Evolutionary conservation across 2,113 vertebrate genomes (phyloP).

Genomic region (Nothocercus julius): DNA sequence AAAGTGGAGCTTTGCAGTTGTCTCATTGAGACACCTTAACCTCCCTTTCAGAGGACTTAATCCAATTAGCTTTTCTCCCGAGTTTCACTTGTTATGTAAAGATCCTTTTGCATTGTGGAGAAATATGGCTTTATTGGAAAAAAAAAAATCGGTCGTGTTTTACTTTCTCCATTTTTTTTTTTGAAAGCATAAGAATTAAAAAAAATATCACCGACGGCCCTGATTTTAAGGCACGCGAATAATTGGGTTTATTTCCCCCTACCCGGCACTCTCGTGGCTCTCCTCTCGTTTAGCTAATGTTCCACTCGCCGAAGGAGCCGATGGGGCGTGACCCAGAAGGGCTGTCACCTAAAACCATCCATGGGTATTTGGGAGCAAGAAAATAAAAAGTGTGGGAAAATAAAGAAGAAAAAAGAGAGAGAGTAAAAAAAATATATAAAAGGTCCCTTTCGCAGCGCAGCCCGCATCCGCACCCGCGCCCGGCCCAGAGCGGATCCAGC

Average conservation of each 20-base stretch:
- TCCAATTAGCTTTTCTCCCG: constrained; percentile 82
- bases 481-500: neutral
- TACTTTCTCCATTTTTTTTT: neutral
- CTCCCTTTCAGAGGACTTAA: constrained; percentile 76
- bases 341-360: neutral
- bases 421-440: too few relatives aligned
- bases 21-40: constrained; percentile 67
- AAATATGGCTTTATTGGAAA: constrained; percentile 60
- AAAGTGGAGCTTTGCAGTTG: constrained; percentile 51
- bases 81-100: constrained; percentile 81
- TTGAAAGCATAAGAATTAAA: neutral
- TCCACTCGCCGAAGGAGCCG: neutral
- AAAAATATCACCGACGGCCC: neutral
- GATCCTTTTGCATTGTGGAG: constrained; percentile 40
- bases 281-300: neutral
- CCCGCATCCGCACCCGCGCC: neutral
- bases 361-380: neutral
- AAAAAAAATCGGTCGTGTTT: constrained; percentile 26
- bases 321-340: neutral
- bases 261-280: neutral
- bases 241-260: neutral
- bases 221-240: neutral
- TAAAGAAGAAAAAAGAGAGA: too few relatives aligned
- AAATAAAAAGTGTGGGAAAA: neutral
- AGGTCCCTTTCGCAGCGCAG: neutral